Percentiles rank a stretch among this genome's conserved stretches.
Evolutionary conservation across 1,140 invertebrate genomes (phyloP).

Genomic region (Pteromalus puparum): DNA sequence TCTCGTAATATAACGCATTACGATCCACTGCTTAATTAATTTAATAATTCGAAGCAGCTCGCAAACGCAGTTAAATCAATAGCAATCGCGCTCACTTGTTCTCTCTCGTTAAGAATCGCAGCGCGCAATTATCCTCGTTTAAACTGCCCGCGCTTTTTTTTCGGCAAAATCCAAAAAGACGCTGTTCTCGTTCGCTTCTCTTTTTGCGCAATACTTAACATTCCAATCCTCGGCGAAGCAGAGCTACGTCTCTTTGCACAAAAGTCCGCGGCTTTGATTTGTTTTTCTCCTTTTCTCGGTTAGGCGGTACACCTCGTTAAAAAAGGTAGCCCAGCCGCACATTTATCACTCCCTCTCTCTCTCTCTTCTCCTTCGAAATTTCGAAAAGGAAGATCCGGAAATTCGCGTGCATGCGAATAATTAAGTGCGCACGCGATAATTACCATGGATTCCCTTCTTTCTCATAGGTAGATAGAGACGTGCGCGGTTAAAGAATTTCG

Average conservation of each 20-base stretch:
- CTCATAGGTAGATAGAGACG: neutral
- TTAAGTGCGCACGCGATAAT: neutral
- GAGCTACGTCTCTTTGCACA: neutral
- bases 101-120: too few relatives aligned
- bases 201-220: slow-evolving; percentile 19
- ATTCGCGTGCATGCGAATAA: slow-evolving; percentile 21
- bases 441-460: neutral
- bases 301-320: neutral
- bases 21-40: too few relatives aligned
- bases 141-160: neutral
- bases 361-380: neutral
- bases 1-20: too few relatives aligned
- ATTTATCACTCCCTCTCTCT: neutral
- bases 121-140: neutral
- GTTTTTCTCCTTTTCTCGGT: neutral
- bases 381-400: slow-evolving; percentile 19
- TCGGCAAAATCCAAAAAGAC: neutral
- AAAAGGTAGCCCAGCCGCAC: neutral
- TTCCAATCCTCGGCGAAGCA: neutral
- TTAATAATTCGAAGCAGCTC: too few relatives aligned
- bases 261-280: neutral
- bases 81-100: too few relatives aligned
- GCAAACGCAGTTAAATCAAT: too few relatives aligned
- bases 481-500: neutral
- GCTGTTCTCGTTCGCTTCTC: too few relatives aligned